Evolutionary conservation across 2,797 vertebrate species (phyloP), one percentile per base, ranked within the genome.

Genomic region (Phalloptychus januarius): DNA sequence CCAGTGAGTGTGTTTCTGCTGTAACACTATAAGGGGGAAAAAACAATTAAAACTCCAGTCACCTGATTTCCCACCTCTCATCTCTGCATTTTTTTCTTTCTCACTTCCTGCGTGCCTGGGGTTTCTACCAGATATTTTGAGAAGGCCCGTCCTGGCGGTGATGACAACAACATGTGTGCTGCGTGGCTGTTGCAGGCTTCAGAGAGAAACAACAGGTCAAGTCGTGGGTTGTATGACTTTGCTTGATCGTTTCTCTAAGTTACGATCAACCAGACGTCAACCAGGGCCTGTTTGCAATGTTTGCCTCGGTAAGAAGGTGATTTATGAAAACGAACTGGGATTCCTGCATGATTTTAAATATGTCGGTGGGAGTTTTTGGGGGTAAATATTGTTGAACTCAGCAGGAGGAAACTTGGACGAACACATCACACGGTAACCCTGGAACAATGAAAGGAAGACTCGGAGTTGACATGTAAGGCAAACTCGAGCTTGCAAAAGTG

Each of bases 131-230:
- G 78, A 90, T 86, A 86, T 85, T 86, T 89, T 81, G 83, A 71
- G 81, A 85, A 82, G 84, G 85, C 72, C 48, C 11, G 61, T 83
- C 80, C 89, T 69, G 13, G 75, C n/a, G 67, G 75, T 85, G 90
- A 91, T 90, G 92, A 92, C 89, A 90, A 85, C 85, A 92, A 83
- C 92, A 93, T 86, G 85, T 92, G 91, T 73, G 82, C 86, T 1
- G 40, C 85, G 87, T 91, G 89, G 80, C 56, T 83, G 78, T 88
- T 77, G 38, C n/a, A 44, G 72, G 20, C 78, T 75, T 81, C 67
- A 33, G 61, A 44, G 46, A 74, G 79, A 80, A 25, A 87, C 87
- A 89, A 83, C 86, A 78, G 87, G 82, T 90, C 83, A 87, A 45
- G 67, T 71, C 71, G 83, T 75, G 82, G 76, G 78, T 78, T 87